Percentiles rank a stretch among this genome's conserved stretches.
Conservation (phyloP, 1,140 invertebrate genomes). For the Lordiphosa mommai region DNA sequence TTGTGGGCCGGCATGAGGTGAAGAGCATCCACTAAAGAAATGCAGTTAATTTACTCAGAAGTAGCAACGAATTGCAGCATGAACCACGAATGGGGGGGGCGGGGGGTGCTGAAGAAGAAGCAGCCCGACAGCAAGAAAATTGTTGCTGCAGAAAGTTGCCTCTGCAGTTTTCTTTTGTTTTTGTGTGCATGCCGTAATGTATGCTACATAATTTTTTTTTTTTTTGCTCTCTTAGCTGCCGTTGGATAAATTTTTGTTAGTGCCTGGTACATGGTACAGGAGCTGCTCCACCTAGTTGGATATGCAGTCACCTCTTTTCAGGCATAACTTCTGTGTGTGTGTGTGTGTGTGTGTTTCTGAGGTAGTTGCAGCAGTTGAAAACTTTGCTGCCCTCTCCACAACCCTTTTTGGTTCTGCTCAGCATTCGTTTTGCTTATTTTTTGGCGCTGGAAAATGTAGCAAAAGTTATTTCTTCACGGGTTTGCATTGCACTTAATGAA, state of each 20-base stretch:
- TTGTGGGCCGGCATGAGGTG: conserved; percentile 34
- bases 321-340: conserved; percentile 22
- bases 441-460: conserved; percentile 55
- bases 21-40: conserved; percentile 62
- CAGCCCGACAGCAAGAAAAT: conserved; percentile 44
- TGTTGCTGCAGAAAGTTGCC: conserved; percentile 64
- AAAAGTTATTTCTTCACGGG: conserved; percentile 72
- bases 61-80: conserved; percentile 45
- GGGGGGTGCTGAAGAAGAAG: conserved; percentile 24
- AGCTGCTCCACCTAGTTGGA: conserved; percentile 51
- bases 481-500: conserved; percentile 59
- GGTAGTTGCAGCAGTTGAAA: conserved; percentile 62
- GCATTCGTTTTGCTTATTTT: conserved; percentile 45
- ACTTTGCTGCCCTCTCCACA: conserved; percentile 45
- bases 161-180: conserved; percentile 76
- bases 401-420: conserved; percentile 34
- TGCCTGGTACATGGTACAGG: no score
- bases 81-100: conserved; percentile 4
- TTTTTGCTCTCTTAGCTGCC: conserved; percentile 62
- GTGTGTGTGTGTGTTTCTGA: conserved; percentile 39
- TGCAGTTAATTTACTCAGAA: conserved; percentile 78
- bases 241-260: conserved; percentile 65
- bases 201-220: conserved; percentile 65
- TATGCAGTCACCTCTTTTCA: conserved; percentile 64
- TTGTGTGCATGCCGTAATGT: conserved; percentile 74